Conservation (phyloP, 1,140 invertebrate genomes). For the Halyomorpha halys region DNA sequence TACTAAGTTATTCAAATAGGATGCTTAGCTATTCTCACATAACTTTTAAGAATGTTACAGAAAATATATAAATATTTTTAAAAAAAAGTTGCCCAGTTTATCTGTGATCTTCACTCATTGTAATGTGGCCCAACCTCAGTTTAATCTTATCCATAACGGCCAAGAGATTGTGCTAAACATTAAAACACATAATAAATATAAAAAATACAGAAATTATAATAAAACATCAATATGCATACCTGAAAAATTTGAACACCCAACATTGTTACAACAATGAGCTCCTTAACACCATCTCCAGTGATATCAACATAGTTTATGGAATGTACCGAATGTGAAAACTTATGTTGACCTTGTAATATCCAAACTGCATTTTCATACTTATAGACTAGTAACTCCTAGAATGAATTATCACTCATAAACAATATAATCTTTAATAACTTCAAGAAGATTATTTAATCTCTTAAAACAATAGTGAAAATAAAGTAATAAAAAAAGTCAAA, state of each 20-base stretch:
- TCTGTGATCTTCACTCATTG: too few species aligned
- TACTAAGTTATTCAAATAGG: too few species aligned
- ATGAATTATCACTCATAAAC: constrained; percentile 13
- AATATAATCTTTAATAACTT: background rate
- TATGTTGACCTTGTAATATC: constrained; percentile 40
- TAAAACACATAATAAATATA: too few species aligned
- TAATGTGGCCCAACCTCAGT: too few species aligned
- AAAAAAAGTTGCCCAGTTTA: too few species aligned
- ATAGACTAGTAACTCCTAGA: constrained; percentile 50
- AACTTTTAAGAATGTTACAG: too few species aligned
- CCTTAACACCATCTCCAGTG: constrained; percentile 57
- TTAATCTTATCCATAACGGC: too few species aligned
- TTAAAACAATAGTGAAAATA: background rate
- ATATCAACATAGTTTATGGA: constrained; percentile 52
- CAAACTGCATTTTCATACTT: constrained; percentile 39
- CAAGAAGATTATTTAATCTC: background rate
- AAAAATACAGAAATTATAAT: too few species aligned
- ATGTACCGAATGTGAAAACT: constrained; percentile 51
- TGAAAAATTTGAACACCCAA: constrained; percentile 58
- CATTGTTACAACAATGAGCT: constrained; percentile 54
- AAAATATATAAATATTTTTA: too few species aligned
- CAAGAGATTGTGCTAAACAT: too few species aligned
- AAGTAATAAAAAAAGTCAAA: background rate
- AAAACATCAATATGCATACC: constrained; percentile 34
- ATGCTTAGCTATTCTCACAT: too few species aligned